These are phyloP conservation scores for Zaprionus lineosus DNA, from an alignment of 2,888 invertebrate species.

Conservation along the genomic window DNA sequence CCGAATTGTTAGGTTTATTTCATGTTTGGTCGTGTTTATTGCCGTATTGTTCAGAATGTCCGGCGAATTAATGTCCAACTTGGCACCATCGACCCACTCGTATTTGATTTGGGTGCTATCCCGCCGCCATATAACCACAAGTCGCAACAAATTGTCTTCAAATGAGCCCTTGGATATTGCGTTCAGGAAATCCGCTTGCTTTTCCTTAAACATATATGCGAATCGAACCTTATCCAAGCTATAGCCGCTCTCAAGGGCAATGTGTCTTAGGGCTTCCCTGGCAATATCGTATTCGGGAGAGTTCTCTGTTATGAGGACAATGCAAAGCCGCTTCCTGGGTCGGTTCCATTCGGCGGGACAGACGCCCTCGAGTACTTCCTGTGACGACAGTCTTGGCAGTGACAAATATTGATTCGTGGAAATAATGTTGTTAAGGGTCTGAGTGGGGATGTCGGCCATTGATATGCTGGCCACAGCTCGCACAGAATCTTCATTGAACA, in stretches of 20 bases:
- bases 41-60: slow-evolving; percentile 83
- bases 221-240: slow-evolving; percentile 89
- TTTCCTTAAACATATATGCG: slow-evolving; percentile 91
- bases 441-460: slow-evolving; percentile 94
- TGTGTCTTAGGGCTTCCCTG: slow-evolving; percentile 88
- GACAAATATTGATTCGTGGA: slow-evolving; percentile 94
- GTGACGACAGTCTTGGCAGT: slow-evolving; percentile 95
- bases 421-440: slow-evolving; percentile 93
- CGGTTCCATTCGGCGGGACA: slow-evolving; percentile 95
- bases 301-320: slow-evolving; percentile 90
- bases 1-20: slow-evolving; percentile 88
- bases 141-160: slow-evolving; percentile 88
- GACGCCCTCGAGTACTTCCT: slow-evolving; percentile 87
- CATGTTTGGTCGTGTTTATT: slow-evolving; percentile 88
- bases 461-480: slow-evolving; percentile 93
- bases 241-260: slow-evolving; percentile 87
- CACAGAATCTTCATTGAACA: slow-evolving; percentile 93
- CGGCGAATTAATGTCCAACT: slow-evolving; percentile 76
- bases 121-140: slow-evolving; percentile 95
- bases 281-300: slow-evolving; percentile 82
- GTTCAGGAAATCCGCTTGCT: slow-evolving; percentile 91
- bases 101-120: slow-evolving; percentile 94
- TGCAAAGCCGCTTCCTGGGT: slow-evolving; percentile 88
- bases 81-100: slow-evolving; percentile 88
- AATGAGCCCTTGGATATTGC: slow-evolving; percentile 84